Percentiles rank a stretch among this genome's conserved stretches.
Conservation (phyloP, 2,797 vertebrate species). For the Nyctalus aviator region DNA sequence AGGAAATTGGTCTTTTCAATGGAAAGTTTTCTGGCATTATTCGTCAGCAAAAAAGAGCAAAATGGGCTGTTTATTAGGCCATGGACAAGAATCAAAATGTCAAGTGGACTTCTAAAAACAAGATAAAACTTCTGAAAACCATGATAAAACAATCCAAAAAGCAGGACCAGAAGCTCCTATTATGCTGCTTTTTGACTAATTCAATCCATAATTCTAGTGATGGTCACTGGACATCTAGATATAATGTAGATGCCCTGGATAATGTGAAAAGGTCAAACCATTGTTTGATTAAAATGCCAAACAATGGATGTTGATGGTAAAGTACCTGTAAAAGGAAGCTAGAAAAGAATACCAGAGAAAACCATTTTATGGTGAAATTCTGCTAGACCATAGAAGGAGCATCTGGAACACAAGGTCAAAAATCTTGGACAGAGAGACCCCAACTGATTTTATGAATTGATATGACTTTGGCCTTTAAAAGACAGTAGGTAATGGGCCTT, state of each 20-base stretch:
- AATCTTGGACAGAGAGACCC: neutral
- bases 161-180: neutral
- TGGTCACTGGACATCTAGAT: neutral
- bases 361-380: neutral
- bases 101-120: slow-evolving; percentile 60
- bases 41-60: slow-evolving; percentile 60
- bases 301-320: neutral
- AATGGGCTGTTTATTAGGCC: slow-evolving; percentile 34
- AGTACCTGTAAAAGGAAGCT: neutral
- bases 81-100: slow-evolving; percentile 64
- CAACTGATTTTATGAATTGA: neutral
- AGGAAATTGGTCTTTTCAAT: slow-evolving; percentile 36
- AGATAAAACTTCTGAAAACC: slow-evolving; percentile 50
- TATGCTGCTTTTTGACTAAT: slow-evolving; percentile 30
- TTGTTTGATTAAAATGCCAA: slow-evolving; percentile 55
- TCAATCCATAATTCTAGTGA: neutral
- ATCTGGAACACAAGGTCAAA: neutral
- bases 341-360: neutral
- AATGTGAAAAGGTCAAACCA: slow-evolving; percentile 49
- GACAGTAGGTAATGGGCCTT: slow-evolving; percentile 6
- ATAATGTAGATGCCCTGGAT: neutral
- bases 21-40: slow-evolving; percentile 29
- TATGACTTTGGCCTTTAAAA: neutral
- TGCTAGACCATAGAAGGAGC: neutral
- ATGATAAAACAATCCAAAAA: neutral